phyloP scores from a whole-genome alignment of 2,888 invertebrate species.

The Shargacucullia verbasci region DNA sequence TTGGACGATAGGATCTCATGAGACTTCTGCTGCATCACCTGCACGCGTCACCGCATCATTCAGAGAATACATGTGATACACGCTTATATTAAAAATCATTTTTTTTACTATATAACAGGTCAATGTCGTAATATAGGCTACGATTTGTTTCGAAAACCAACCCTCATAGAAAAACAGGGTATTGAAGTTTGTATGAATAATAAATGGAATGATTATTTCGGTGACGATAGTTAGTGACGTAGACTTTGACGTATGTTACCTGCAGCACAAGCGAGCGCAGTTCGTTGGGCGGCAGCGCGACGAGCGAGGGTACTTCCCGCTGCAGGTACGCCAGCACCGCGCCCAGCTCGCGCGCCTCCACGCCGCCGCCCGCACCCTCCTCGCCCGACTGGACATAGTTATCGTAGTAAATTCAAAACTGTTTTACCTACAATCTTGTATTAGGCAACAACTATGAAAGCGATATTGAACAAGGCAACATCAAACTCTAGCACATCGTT shows the following conservation, averaged over 20 bases:
- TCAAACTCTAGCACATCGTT: too few relatives aligned
- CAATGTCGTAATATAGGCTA: too few relatives aligned
- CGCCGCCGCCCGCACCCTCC: constrained; percentile 72
- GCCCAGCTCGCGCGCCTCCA: constrained; percentile 87
- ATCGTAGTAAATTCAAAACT: too few relatives aligned
- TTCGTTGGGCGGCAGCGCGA: constrained; percentile 86
- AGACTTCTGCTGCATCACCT: constrained; percentile 88
- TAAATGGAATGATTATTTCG: too few relatives aligned
- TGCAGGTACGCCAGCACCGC: constrained; percentile 90
- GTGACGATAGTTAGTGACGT: too few relatives aligned
- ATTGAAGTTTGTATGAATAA: too few relatives aligned
- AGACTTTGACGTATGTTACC: constrained; percentile 58
- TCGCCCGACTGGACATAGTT: constrained; percentile 72
- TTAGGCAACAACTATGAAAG: too few relatives aligned
- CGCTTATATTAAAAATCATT: not conserved
- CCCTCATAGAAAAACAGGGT: too few relatives aligned
- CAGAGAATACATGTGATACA: constrained; percentile 41
- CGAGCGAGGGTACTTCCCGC: constrained; percentile 87
- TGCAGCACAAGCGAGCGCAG: constrained; percentile 85
- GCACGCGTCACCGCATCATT: constrained; percentile 53
- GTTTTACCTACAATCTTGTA: too few relatives aligned
- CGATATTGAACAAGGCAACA: too few relatives aligned
- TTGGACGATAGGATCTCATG: constrained; percentile 84
- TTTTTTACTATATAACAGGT: too few relatives aligned
- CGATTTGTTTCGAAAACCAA: too few relatives aligned